Evolutionary conservation across 2,113 vertebrate species (phyloP).

Genomic region (Corythoichthys intestinalis): DNA sequence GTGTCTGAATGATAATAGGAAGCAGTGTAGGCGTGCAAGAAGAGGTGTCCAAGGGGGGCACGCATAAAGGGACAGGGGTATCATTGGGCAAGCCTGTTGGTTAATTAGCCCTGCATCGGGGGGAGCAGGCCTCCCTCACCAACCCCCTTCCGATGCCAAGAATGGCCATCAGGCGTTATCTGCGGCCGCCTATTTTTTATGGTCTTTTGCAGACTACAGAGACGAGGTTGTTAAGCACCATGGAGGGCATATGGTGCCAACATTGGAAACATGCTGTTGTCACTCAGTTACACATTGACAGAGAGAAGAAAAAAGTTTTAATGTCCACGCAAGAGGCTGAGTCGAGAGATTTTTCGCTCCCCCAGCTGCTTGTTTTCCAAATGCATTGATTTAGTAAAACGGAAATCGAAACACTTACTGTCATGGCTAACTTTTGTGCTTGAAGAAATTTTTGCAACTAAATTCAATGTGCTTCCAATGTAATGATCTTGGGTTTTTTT

Average conservation of each 20-base stretch:
- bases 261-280: constrained; percentile 50
- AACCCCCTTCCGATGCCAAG: constrained; percentile 56
- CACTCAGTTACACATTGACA: constrained; percentile 53
- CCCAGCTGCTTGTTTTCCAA: constrained; percentile 45
- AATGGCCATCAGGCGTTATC: constrained; percentile 68
- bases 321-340: constrained; percentile 40
- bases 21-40: constrained; percentile 73
- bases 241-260: constrained; percentile 64
- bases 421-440: not conserved
- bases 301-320: constrained; percentile 51
- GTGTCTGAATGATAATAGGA: constrained; percentile 84
- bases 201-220: constrained; percentile 57
- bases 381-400: not conserved
- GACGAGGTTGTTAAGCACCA: constrained; percentile 68
- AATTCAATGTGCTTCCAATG: too few species aligned
- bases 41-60: constrained; percentile 55
- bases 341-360: constrained; percentile 34
- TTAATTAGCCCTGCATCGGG: constrained; percentile 68
- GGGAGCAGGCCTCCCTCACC: constrained; percentile 39
- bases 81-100: constrained; percentile 72
- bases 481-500: too few species aligned
- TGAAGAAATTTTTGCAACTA: not conserved
- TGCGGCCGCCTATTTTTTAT: constrained; percentile 63
- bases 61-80: constrained; percentile 58
- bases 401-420: not conserved